Base-by-base conservation (phyloP, 2,888 invertebrate genomes). In the Melanargia galathea region DNA sequence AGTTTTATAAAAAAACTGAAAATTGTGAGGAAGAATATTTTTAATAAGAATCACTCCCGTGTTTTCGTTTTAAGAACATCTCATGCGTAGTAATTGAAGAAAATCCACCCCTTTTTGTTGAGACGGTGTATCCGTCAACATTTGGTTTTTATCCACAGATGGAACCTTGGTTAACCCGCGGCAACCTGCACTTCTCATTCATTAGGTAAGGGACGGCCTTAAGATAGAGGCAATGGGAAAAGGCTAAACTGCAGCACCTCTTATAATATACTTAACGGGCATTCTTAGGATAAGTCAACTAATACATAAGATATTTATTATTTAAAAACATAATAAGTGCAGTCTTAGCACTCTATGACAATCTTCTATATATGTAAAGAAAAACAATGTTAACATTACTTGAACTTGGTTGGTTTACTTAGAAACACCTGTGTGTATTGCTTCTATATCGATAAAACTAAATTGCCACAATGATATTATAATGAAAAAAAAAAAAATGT, bases 61-160 rank as follows among this genome's bases (percentile, higher is more conserved):
- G 35, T 57, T 8, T 26, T 46, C 13, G 7, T n/a, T 57, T 49
- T 43, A 11, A 49, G 16, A 43, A 58, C 33, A 35, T 46, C 46
- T 43, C 33, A 58, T 26, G 8, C 30, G 22, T 66, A 63, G 65
- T 55, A 43, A 58, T 59, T 58, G 33, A 52, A 63, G 54, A 52
- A 60, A 57, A 63, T 40, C 60, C 57, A 65, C 64, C 62, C 59
- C 71, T 76, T 80, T 77, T 79, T 77, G 83, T 83, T 86, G 84
- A 87, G 91, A 86, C 89, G 90, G 91, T 88, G 83, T 73, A 81
- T 78, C 91, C 90, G 91, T 91, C 91, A 91, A 90, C 79, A 75
- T 90, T 90, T 90, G 87, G 76, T 90, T 91, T 90, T 88, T 82
- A 86, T 91, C 87, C 91, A 83, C 91, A 91, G 91, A 87, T 90